Conservation (phyloP, 2,888 invertebrate species). For the Drosophila paranaensis region DNA sequence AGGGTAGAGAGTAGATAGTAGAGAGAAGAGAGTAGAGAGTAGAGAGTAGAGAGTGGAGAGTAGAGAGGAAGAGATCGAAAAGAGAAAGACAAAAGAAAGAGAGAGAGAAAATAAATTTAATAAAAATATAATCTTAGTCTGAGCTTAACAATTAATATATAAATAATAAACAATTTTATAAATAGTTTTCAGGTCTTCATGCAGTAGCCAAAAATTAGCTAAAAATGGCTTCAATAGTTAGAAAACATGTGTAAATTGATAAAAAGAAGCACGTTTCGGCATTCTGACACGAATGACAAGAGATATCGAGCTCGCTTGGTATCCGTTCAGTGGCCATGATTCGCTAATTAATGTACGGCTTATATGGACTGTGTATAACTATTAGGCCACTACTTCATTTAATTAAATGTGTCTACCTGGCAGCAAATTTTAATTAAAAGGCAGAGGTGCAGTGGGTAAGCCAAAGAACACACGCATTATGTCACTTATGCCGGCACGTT, state of each 20-base stretch:
- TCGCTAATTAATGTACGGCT: neutral
- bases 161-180: neutral
- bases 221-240: neutral
- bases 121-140: too few species aligned
- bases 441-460: neutral
- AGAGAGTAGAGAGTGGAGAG: too few species aligned
- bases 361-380: neutral
- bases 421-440: neutral
- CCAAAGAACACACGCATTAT: neutral
- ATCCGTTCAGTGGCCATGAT: neutral
- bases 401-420: neutral
- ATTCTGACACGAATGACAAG: neutral
- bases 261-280: neutral
- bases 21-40: too few species aligned
- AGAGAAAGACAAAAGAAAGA: too few species aligned
- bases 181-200: neutral
- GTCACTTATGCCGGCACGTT: conserved; percentile 15
- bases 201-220: neutral
- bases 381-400: neutral
- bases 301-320: neutral
- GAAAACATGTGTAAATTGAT: conserved; percentile 3
- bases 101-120: too few species aligned
- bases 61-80: too few species aligned
- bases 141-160: too few species aligned
- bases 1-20: too few species aligned